phyloP scores from a whole-genome alignment of 1,140 invertebrate species.

The Lepidurus packardi region DNA sequence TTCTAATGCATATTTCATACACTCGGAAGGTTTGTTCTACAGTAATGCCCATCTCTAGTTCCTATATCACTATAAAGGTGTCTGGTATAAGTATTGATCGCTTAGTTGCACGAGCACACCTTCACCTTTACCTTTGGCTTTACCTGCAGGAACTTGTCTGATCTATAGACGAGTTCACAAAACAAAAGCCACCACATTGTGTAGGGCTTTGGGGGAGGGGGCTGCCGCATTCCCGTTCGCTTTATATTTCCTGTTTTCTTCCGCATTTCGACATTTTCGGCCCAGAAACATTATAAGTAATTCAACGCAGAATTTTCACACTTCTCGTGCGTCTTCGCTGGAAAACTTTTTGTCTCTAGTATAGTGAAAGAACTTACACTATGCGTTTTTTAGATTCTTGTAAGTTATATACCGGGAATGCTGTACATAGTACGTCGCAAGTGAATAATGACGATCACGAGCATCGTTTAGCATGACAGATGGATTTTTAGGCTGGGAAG shows the following conservation, averaged over 20 bases:
- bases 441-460: slow-evolving; percentile 5
- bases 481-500: neutral
- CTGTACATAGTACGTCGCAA: neutral
- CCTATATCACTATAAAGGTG: slow-evolving; percentile 1
- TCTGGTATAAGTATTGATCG: slow-evolving; percentile 15
- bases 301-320: too few relatives aligned
- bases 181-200: neutral
- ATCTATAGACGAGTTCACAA: slow-evolving; percentile 11
- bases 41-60: slow-evolving; percentile 10
- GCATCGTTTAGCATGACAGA: slow-evolving; percentile 14
- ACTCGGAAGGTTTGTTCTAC: neutral
- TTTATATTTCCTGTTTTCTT: too few relatives aligned
- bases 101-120: slow-evolving; percentile 2
- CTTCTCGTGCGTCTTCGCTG: too few relatives aligned
- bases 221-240: too few relatives aligned
- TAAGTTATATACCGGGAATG: neutral
- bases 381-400: neutral
- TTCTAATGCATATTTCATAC: neutral
- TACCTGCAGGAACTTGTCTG: slow-evolving; percentile 9
- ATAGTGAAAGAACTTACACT: neutral
- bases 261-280: too few relatives aligned
- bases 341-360: too few relatives aligned
- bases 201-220: neutral
- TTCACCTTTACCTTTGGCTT: slow-evolving; percentile 15
- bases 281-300: too few relatives aligned